Base-by-base conservation (phyloP, 2,888 invertebrate species). In the Drosophila picticornis region DNA sequence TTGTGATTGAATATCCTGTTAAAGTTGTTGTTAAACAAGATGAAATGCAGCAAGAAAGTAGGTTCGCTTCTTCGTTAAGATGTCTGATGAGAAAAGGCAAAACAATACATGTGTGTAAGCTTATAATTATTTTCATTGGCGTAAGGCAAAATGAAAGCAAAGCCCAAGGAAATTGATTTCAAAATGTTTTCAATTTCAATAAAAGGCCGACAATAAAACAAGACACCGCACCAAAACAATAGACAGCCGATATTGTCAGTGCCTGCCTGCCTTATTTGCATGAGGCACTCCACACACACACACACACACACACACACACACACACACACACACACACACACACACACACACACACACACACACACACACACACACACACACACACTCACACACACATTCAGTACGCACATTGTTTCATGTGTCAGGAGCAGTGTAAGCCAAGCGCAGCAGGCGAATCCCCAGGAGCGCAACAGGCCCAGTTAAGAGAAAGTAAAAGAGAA, bases 191-290 rank as follows among this genome's bases (percentile, higher is more conserved):
- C 40, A 51, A 63, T 65, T 71, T 57, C 52, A 75, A 75, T 78
- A 80, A 48, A 71, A 63, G 64, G 50, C 48, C 74, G 29, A 51
- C 52, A 53, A 75, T 75, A 75, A 80, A 75, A 67, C 32, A 48
- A 34, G 31, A 70, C 29, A 53, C 29, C 57, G 29, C 63, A 71
- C 25, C 57, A 31, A 70, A 69, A 74, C 74, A 80, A 85, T 83
- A 64, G 69, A 64, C 65, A 72, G 27, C 40, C 58, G 62, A 68
- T 83, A 77, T 60, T 40, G 63, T 63, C 69, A 56, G 59, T 72
- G 62, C 72, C 58, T 69, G 62, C 72, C 58, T 69, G 62, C 77
- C 58, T 69, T 83, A 83, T 85, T 85, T 83, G 72, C 77, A 83
- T 82, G 65, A 62, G 46, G 50, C 50, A 48, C n/a, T n/a, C n/a